Base-by-base conservation (phyloP, 2,113 vertebrate genomes). In the Cricetomys ansorgei region DNA sequence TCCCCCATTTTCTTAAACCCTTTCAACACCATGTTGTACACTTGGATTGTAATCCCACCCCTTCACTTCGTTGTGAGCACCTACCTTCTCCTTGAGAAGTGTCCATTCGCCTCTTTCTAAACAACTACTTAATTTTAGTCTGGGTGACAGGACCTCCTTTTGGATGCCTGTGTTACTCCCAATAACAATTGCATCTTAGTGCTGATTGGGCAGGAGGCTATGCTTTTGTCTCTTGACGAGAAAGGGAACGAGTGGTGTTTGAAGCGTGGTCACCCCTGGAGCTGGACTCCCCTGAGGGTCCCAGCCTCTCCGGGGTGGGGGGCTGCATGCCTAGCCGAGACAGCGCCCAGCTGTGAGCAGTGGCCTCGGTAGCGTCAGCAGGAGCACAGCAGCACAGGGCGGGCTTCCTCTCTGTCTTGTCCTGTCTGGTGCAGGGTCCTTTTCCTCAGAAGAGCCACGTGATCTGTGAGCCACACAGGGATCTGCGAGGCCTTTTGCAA, bases 311-410 rank as follows among this genome's bases (percentile, higher is more conserved):
- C 2, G 2, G 2, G n/a, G n/a, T n/a, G n/a, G n/a, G n/a, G 1
- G 34, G 55, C 94, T 1, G 43, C 92, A 93, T 67, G 76, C 89
- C 29, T 79, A 37, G 2, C 37, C 79, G 90, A 3, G 2, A 72
- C 89, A 92, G 92, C 88, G 37, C 72, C 90, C 93, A 91, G 95
- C 34, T 40, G 96, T 83, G 88, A 88, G 77, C 75, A 59, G 76
- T 12, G 67, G 97, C 92, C 5, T 1, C 4, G 48, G 97, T 92
- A 3, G 79, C 25, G 79, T 95, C 97, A 80, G 97, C 92, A 96
- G 97, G 93, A 95, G 98, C 98, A 98, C 94, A 97, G 96, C 91
- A 2, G n/a, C n/a, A n/a, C n/a, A n/a, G n/a, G 83, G 43, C 0
- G 16, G 94, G 92, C 97, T 95, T 97, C 97, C 89, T 91, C 95